Conservation (phyloP, 35 echinoderm and acorn worm genomes). For the Stichopus chloronotus region DNA sequence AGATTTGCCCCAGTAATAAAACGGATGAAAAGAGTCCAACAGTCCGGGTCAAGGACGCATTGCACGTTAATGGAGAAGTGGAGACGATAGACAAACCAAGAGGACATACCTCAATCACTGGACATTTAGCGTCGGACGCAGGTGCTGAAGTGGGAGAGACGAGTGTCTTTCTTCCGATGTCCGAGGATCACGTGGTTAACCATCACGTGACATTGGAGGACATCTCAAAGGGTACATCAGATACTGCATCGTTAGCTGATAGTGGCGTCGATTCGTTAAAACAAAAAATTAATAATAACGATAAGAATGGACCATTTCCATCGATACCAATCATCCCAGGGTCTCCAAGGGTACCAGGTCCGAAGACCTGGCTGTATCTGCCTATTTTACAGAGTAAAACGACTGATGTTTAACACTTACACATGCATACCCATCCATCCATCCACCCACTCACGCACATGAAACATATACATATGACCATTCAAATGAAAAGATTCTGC, state of each 20-base stretch:
- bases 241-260: constrained; percentile 25
- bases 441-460: too few species aligned
- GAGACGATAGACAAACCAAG: neutral
- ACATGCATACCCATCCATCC: too few species aligned
- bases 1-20: constrained; percentile 11
- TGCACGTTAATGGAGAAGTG: neutral
- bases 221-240: neutral
- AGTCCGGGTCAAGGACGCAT: neutral
- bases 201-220: constrained; percentile 37
- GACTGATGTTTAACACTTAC: neutral
- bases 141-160: constrained; percentile 10
- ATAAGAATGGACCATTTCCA: neutral
- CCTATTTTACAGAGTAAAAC: constrained; percentile 43
- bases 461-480: too few species aligned
- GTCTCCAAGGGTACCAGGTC: constrained; percentile 22
- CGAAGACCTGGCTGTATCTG: constrained; percentile 24
- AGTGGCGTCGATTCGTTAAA: constrained; percentile 39
- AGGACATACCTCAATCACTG: neutral
- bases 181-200: neutral
- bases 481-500: too few species aligned
- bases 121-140: neutral
- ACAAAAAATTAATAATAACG: neutral
- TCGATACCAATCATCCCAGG: constrained; percentile 22
- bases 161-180: neutral
- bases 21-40: neutral